Conservation (phyloP, 2,797 vertebrate species). For the Heteromormyrus szaboi region DNA sequence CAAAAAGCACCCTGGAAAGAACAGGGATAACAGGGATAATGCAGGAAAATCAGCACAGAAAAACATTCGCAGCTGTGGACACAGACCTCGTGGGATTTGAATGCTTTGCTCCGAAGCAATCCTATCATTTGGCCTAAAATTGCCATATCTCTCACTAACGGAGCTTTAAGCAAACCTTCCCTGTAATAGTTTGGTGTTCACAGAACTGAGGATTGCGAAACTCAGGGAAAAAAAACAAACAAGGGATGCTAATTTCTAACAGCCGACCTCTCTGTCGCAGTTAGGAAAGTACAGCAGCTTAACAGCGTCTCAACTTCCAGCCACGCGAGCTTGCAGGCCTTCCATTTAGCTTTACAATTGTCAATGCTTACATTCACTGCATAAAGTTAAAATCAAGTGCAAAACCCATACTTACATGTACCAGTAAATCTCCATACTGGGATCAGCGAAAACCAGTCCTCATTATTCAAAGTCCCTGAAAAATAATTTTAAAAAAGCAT, state of each 20-base stretch:
- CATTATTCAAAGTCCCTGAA: conserved; percentile 37
- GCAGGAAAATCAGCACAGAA: neutral
- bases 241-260: neutral
- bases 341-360: neutral
- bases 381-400: neutral
- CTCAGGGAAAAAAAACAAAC: neutral
- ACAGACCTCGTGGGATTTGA: neutral
- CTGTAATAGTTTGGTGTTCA: neutral
- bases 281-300: neutral
- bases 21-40: neutral
- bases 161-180: neutral
- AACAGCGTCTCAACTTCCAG: neutral
- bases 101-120: neutral
- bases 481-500: neutral
- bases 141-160: neutral
- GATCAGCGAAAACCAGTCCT: conserved; percentile 37
- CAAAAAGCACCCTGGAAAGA: neutral
- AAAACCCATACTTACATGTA: conserved; percentile 67
- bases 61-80: neutral
- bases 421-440: conserved; percentile 73
- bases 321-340: neutral
- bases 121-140: neutral
- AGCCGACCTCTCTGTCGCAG: neutral
- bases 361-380: neutral
- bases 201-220: neutral